A percentile compares a stretch with the other conserved stretches of the same genome.
phyloP scores from a whole-genome alignment of 2,888 invertebrate species.

The Nineta flava region DNA sequence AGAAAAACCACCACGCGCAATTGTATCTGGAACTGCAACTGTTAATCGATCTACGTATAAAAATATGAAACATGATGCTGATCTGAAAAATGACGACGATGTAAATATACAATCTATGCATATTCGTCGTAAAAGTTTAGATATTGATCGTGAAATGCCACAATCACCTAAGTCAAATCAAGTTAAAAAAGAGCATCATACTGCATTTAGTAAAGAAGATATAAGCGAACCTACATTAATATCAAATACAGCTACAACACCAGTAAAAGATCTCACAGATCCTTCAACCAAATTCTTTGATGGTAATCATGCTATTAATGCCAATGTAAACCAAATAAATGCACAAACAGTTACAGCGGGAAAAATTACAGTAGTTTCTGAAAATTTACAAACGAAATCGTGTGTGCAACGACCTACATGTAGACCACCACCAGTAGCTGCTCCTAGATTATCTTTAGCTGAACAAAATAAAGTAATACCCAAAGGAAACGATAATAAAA shows the following conservation, averaged over 20 bases:
- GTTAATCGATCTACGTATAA: slow-evolving; percentile 38
- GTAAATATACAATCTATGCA: slow-evolving; percentile 8
- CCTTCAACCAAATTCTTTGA: slow-evolving; percentile 4
- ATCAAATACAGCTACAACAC: slow-evolving; percentile 1
- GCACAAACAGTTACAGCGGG: slow-evolving; percentile 32
- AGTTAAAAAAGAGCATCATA: slow-evolving; percentile 1
- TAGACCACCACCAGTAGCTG: slow-evolving; percentile 34
- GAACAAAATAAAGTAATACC: slow-evolving; percentile 13
- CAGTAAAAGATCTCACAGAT: slow-evolving; percentile 4
- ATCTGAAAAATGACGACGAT: slow-evolving; percentile 1
- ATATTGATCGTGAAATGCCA: slow-evolving; percentile 33
- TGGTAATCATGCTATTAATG: slow-evolving; percentile 13
- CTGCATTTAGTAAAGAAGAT: slow-evolving; percentile 4
- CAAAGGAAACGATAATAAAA: slow-evolving; percentile 8
- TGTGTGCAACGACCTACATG: slow-evolving; percentile 23
- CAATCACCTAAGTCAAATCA: slow-evolving; percentile 16
- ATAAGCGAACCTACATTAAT: slow-evolving; percentile 2
- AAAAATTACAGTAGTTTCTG: slow-evolving; percentile 29
- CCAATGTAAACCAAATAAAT: slow-evolving; percentile 23
- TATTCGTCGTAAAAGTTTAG: slow-evolving; percentile 35
- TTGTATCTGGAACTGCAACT: slow-evolving; percentile 38
- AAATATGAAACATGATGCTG: slow-evolving; percentile 20
- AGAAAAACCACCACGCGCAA: slow-evolving; percentile 46
- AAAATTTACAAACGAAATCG: slow-evolving; percentile 27
- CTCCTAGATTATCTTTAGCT: slow-evolving; percentile 30